Evolutionary conservation across 2,888 invertebrate species (phyloP).

Genomic region (Reticulitermes lucifugus): DNA sequence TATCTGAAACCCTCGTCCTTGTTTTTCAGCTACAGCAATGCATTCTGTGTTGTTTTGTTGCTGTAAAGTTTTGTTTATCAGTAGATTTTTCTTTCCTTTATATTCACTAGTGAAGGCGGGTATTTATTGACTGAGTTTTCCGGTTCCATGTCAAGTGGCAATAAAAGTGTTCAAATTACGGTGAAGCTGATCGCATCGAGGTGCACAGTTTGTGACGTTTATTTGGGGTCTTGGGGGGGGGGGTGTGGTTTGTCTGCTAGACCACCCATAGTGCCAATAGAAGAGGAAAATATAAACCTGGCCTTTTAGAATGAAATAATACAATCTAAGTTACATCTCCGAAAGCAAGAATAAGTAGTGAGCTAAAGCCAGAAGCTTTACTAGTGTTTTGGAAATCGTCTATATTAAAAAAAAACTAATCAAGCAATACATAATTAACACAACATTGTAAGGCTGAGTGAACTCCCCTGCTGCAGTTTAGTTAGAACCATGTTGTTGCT

Average conservation of each 20-base stretch:
- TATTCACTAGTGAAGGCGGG: background rate
- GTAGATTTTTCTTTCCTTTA: background rate
- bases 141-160: conserved; percentile 32
- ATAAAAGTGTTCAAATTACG: conserved; percentile 7
- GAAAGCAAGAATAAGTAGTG: background rate
- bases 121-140: conserved; percentile 14
- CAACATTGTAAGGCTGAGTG: too few species aligned
- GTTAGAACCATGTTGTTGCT: too few species aligned
- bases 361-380: background rate
- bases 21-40: background rate
- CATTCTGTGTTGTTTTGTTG: background rate
- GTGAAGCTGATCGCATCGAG: background rate
- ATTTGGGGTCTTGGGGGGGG: background rate
- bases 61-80: background rate
- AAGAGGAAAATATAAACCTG: background rate
- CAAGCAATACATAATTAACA: too few species aligned
- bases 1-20: background rate
- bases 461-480: background rate
- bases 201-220: background rate
- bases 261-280: conserved; percentile 10
- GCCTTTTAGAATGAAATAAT: background rate
- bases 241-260: background rate
- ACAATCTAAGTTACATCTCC: background rate
- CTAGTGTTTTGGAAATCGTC: too few species aligned
- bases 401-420: too few species aligned